phyloP scores from a whole-genome alignment of 2,888 invertebrate species.

The Torymus auratus region DNA sequence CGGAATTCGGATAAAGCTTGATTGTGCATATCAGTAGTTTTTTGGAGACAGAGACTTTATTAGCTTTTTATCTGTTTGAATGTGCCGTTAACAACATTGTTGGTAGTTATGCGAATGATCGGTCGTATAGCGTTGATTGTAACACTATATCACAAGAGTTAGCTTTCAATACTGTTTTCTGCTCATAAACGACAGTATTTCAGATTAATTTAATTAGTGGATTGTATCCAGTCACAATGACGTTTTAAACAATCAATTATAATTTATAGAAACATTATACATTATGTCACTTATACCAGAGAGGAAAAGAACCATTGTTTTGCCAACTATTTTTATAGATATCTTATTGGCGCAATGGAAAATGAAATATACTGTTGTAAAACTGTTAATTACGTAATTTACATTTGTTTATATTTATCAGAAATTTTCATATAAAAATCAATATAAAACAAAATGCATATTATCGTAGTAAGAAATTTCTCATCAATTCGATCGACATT shows the following conservation, averaged over 20 bases:
- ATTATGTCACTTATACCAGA: not conserved
- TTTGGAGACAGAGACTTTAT: slow-evolving; percentile 19
- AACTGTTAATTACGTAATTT: too few species aligned
- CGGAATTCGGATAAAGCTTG: too few species aligned
- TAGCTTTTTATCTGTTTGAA: slow-evolving; percentile 25
- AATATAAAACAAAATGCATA: too few species aligned
- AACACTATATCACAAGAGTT: not conserved
- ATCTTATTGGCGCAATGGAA: too few species aligned
- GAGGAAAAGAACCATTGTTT: too few species aligned
- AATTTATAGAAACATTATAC: not conserved
- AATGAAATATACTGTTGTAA: too few species aligned
- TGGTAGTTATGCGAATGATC: slow-evolving; percentile 26
- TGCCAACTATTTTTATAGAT: too few species aligned
- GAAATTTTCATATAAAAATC: too few species aligned
- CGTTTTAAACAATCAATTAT: not conserved
- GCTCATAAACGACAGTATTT: slow-evolving; percentile 1
- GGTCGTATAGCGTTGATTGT: slow-evolving; percentile 28
- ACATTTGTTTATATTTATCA: too few species aligned
- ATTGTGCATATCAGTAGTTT: not conserved
- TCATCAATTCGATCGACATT: too few species aligned
- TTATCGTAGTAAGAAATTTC: too few species aligned
- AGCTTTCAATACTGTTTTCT: slow-evolving; percentile 21
- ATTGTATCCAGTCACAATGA: not conserved
- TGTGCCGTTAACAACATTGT: slow-evolving; percentile 25
- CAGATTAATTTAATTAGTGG: slow-evolving; percentile 32